Conservation (phyloP, 2,888 invertebrate genomes). For the Anaspis maculata region DNA sequence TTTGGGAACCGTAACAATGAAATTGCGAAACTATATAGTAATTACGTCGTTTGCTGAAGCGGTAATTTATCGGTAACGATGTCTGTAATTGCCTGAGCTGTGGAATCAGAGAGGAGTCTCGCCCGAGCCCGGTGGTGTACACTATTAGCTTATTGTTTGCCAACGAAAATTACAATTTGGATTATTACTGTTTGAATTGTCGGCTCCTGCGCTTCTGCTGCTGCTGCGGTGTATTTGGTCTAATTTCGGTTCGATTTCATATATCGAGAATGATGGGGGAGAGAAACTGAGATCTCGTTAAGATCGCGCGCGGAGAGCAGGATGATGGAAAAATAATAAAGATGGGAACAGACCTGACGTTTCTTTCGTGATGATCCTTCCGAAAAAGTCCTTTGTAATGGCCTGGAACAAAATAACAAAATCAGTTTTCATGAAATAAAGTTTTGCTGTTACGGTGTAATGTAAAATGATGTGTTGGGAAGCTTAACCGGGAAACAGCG, state of each 20-base stretch:
- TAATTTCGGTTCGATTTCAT: too few species aligned
- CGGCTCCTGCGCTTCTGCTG: conserved; percentile 4
- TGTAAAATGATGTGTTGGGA: too few species aligned
- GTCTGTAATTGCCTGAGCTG: conserved; percentile 34
- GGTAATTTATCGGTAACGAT: conserved; percentile 36
- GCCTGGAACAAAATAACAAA: conserved; percentile 34
- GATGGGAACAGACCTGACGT: too few species aligned
- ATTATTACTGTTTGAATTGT: conserved; percentile 33
- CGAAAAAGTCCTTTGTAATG: conserved; percentile 39
- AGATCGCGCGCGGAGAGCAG: too few species aligned
- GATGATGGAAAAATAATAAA: too few species aligned
- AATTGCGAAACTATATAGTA: conserved; percentile 24
- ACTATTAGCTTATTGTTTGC: conserved; percentile 38
- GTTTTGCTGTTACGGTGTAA: too few species aligned
- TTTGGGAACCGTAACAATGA: conserved; percentile 18
- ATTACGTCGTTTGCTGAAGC: conserved; percentile 38
- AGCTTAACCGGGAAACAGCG: too few species aligned
- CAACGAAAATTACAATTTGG: conserved; percentile 38
- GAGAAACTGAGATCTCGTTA: too few species aligned
- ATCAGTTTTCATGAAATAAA: too few species aligned
- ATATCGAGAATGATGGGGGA: too few species aligned
- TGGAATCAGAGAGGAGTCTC: conserved; percentile 16
- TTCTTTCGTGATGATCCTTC: conserved; percentile 31
- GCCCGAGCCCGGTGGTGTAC: conserved; percentile 20
- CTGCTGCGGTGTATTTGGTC: conserved; percentile 1